Evolutionary conservation across 1,140 invertebrate species (phyloP).

Genomic region (Lethocerus indicus): DNA sequence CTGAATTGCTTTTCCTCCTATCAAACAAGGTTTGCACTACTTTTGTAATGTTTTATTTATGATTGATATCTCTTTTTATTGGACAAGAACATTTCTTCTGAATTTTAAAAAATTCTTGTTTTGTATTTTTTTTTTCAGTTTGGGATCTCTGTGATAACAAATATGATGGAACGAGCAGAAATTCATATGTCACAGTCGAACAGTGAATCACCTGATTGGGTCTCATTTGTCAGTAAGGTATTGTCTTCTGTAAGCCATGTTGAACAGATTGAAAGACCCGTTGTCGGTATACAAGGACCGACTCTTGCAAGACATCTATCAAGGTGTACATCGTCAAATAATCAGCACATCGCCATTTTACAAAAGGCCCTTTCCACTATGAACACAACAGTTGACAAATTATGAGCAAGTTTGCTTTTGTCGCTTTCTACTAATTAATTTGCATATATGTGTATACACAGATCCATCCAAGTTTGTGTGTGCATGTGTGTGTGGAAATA

Average conservation of each 20-base stretch:
- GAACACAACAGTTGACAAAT: no score
- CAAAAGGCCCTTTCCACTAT: constrained; percentile 1
- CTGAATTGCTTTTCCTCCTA: constrained; percentile 2
- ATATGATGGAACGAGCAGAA: constrained; percentile 13
- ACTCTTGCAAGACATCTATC: constrained; percentile 5
- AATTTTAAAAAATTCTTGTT: no score
- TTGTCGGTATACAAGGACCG: constrained; percentile 10
- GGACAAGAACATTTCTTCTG: no score
- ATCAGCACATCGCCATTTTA: not conserved
- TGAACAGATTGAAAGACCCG: constrained; percentile 5
- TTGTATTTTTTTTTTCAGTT: constrained; percentile 10
- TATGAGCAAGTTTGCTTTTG: no score
- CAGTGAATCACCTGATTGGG: constrained; percentile 2
- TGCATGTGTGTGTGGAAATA: no score
- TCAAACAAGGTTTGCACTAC: no score
- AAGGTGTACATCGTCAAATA: not conserved
- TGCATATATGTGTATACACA: no score
- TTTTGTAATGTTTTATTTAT: no score
- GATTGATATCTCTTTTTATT: no score
- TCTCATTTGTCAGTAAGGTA: constrained; percentile 1
- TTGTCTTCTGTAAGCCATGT: not conserved
- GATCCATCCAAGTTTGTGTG: no score
- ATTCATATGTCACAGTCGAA: not conserved
- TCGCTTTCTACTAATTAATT: no score
- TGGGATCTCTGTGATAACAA: constrained; percentile 12